phyloP scores from a whole-genome alignment of 2,888 invertebrate genomes.

The Copidosoma aretas region DNA sequence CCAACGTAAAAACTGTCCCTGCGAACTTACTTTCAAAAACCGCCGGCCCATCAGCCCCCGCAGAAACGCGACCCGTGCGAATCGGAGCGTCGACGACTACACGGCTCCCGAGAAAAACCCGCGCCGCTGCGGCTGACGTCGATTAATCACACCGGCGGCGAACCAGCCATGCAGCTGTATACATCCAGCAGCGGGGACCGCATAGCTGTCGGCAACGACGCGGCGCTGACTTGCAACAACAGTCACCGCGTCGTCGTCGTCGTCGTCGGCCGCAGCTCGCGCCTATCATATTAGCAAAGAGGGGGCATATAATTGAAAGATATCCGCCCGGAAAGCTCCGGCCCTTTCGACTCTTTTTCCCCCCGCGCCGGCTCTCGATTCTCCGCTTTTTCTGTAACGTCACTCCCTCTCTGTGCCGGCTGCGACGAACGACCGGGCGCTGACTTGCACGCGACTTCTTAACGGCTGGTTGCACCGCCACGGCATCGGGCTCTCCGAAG shows the following conservation, averaged over 20 bases:
- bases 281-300: slow-evolving; percentile 58
- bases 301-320: slow-evolving; percentile 58
- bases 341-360: neutral
- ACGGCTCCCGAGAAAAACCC: no score
- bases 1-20: no score
- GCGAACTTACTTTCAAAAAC: no score
- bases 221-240: slow-evolving; percentile 54
- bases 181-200: slow-evolving; percentile 28
- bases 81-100: no score
- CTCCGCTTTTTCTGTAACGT: slow-evolving; percentile 52
- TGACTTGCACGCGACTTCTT: slow-evolving; percentile 57
- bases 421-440: slow-evolving; percentile 55
- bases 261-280: slow-evolving; percentile 46
- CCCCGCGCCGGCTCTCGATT: slow-evolving; percentile 48
- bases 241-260: slow-evolving; percentile 45
- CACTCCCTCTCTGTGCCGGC: slow-evolving; percentile 47
- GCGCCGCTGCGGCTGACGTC: slow-evolving; percentile 59
- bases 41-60: no score
- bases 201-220: slow-evolving; percentile 60
- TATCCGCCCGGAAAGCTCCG: slow-evolving; percentile 59
- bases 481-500: neutral
- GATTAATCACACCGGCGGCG: slow-evolving; percentile 56
- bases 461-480: slow-evolving; percentile 41
- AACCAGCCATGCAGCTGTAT: slow-evolving; percentile 6
- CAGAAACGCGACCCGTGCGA: neutral